These are phyloP conservation scores for Motacilla tschutschensis DNA, from an alignment of 2,113 vertebrate genomes.

Conservation along the genomic window DNA sequence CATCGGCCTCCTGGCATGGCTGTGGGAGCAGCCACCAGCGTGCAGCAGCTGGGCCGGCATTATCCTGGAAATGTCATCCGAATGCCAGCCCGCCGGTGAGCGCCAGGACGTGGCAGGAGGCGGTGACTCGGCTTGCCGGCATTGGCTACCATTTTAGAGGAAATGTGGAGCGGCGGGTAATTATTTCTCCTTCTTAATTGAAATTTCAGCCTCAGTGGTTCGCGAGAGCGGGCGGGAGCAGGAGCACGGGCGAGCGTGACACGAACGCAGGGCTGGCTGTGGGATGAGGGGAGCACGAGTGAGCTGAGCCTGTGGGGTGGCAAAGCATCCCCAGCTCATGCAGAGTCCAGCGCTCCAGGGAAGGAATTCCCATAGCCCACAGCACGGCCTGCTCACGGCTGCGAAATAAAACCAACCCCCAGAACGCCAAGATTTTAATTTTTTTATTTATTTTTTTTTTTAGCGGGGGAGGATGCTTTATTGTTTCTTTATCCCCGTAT, in stretches of 20 bases:
- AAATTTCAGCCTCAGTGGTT: constrained; percentile 75
- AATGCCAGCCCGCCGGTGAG: neutral
- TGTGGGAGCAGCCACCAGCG: neutral
- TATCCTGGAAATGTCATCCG: constrained; percentile 10
- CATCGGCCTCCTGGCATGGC: neutral
- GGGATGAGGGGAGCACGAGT: neutral
- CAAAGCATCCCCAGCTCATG: neutral
- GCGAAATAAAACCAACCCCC: neutral
- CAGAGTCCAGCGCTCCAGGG: neutral
- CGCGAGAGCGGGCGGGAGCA: constrained; percentile 9
- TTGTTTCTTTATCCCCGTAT: constrained; percentile 34
- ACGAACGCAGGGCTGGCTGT: neutral
- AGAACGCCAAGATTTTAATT: neutral
- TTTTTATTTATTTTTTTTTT: neutral
- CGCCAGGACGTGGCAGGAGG: constrained; percentile 20
- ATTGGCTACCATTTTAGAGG: constrained; percentile 55
- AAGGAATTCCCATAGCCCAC: neutral
- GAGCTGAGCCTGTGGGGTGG: neutral
- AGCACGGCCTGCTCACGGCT: neutral
- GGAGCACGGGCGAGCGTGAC: constrained; percentile 26
- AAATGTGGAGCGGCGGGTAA: constrained; percentile 55
- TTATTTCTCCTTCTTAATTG: constrained; percentile 75
- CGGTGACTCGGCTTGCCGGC: constrained; percentile 30
- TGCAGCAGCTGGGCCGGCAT: neutral
- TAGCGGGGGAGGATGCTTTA: neutral